Percentiles rank a stretch among this genome's conserved stretches.
Evolutionary conservation across 2,888 invertebrate species (phyloP).

Genomic region (Nemotelus pantherinus): DNA sequence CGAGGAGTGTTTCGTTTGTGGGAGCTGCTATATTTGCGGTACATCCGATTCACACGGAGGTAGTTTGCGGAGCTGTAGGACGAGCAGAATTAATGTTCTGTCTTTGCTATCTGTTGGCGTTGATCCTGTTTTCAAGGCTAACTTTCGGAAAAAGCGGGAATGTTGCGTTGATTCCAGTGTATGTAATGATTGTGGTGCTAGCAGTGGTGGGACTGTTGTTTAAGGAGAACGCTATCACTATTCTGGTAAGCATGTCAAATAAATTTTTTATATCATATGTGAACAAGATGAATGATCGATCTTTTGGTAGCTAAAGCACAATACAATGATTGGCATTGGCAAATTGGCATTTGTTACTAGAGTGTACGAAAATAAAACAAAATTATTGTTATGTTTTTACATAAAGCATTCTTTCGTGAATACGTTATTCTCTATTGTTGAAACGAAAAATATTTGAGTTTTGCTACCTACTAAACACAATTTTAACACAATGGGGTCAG

Average conservation of each 20-base stretch:
- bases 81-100: slow-evolving; percentile 90
- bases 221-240: slow-evolving; percentile 93
- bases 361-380: no score
- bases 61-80: slow-evolving; percentile 91
- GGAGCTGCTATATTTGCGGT: slow-evolving; percentile 83
- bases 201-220: slow-evolving; percentile 78
- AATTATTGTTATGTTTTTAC: no score
- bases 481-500: no score
- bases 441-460: no score
- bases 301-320: no score
- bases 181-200: slow-evolving; percentile 48
- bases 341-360: no score
- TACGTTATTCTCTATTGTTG: no score
- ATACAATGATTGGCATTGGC: no score
- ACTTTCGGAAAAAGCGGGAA: slow-evolving; percentile 43
- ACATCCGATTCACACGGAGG: slow-evolving; percentile 94
- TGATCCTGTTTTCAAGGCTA: slow-evolving; percentile 68
- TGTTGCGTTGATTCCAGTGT: slow-evolving; percentile 35
- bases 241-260: slow-evolving; percentile 73
- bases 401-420: no score
- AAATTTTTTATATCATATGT: no score
- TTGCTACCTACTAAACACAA: no score
- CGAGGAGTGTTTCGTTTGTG: slow-evolving; percentile 62
- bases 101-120: slow-evolving; percentile 76
- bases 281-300: no score